phyloP scores from a whole-genome alignment of 92 coral and sea anemone genomes.

The Paragorgia papillata region DNA sequence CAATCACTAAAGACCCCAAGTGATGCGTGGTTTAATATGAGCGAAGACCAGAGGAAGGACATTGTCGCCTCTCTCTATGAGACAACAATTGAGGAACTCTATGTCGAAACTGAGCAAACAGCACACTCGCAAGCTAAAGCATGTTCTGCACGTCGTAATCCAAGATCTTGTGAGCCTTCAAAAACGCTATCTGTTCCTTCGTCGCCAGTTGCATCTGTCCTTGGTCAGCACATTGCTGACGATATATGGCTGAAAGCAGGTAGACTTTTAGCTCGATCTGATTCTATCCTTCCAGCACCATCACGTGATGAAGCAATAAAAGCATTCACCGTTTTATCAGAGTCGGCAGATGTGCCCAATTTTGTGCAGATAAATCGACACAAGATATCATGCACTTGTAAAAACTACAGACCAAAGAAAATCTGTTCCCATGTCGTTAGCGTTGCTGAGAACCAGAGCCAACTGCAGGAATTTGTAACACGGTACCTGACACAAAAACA shows the following conservation, averaged over 20 bases:
- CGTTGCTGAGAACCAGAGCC: constrained; percentile 9
- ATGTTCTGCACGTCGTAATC: background rate
- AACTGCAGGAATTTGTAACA: background rate
- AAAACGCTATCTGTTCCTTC: constrained; percentile 2
- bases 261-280: constrained; percentile 14
- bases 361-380: constrained; percentile 13
- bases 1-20: too few relatives aligned
- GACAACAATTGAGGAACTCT: constrained; percentile 26
- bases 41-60: constrained; percentile 24
- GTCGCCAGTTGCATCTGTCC: constrained; percentile 7
- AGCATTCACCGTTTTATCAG: constrained; percentile 26
- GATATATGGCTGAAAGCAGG: constrained; percentile 39
- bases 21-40: constrained; percentile 25
- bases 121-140: background rate
- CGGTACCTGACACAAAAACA: constrained; percentile 12
- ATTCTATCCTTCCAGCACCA: constrained; percentile 35
- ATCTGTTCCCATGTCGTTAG: constrained; percentile 21
- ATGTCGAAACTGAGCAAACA: constrained; percentile 14
- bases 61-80: constrained; percentile 2
- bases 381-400: constrained; percentile 30
- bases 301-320: constrained; percentile 3
- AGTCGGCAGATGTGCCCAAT: constrained; percentile 16
- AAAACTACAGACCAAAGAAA: constrained; percentile 17
- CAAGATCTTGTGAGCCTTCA: background rate
- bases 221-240: constrained; percentile 19